Base-by-base conservation (phyloP, 37 sponge, comb jelly and placozoan genomes). In the Eunapius fragilis region DNA sequence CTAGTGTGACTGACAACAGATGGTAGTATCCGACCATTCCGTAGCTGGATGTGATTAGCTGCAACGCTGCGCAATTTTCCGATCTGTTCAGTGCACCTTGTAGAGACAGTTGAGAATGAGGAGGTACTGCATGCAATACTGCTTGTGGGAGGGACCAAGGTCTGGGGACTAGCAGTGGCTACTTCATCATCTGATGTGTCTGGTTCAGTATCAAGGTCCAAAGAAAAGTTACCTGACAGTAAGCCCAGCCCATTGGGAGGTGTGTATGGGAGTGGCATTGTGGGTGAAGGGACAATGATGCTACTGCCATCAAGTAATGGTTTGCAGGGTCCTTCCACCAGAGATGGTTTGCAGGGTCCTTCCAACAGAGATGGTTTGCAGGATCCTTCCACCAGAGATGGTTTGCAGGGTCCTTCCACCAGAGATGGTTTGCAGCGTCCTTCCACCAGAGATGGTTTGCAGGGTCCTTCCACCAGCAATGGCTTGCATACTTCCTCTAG, bases 201-300 rank as follows among this genome's bases (percentile, higher is more conserved):
- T 22, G 75, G 70, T 79, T 89, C 85, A 26, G 80, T 71, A 67
- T 89, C 89, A 24, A 89, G 73, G 27, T 84, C 89, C 13, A 89
- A 47, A 25, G 79, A 58, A 58, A 58, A 58, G 17, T 4, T 58
- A 58, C 22, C 17, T 58, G 22, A 45, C 47, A 11, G 47, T 45
- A 45, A 45, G 47, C 9, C 22, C 58, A 58, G 14, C 1, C 14
- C 14, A 58, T 17, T 58, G 17, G 58, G 58, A 41, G 41, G 6
- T 41, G 58, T 3, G 6, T 3, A 41, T 41, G 41, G 41, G 6
- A 41, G 41, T 41, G 41, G 41, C 6, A 41, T 9, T 41, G 41
- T 3, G 41, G 41, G 41, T 41, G 41, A 6, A 41, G 41, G 41
- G 3, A 6, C 41, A 41, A 6, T 41, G 41, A 41, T 41, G 6